Percentiles rank a stretch among this genome's conserved stretches.
phyloP scores from a whole-genome alignment of 92 coral and sea anemone species.

The Virgularia gustaviana region DNA sequence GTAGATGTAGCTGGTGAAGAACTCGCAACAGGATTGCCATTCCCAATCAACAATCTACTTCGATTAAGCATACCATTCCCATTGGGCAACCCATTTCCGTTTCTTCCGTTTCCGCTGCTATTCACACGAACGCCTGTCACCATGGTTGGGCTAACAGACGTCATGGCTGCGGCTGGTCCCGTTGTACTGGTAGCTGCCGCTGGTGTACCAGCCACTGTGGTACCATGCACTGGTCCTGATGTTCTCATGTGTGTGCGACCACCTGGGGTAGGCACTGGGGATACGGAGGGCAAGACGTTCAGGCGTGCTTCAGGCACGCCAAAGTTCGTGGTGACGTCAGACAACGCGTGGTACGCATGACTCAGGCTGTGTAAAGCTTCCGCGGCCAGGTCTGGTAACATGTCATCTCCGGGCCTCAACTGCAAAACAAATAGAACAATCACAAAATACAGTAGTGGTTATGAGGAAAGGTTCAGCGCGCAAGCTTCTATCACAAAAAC shows the following conservation, averaged over 20 bases:
- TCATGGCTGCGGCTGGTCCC: constrained; percentile 22
- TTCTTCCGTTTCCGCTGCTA: neutral
- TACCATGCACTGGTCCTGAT: constrained; percentile 8
- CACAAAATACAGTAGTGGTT: neutral
- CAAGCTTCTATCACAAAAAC: neutral
- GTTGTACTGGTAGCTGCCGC: neutral
- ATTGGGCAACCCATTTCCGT: neutral
- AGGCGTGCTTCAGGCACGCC: constrained; percentile 84
- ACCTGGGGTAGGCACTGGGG: constrained; percentile 40
- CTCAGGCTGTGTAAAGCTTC: constrained; percentile 91
- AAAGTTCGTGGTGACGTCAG: constrained; percentile 87
- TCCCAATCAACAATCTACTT: constrained; percentile 10
- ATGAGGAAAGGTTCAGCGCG: no score
- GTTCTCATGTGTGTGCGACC: constrained; percentile 44
- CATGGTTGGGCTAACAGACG: constrained; percentile 5
- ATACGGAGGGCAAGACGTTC: constrained; percentile 72
- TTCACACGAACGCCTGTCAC: neutral
- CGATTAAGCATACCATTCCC: constrained; percentile 4
- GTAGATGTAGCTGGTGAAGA: no score
- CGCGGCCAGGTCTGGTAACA: constrained; percentile 84
- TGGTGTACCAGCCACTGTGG: neutral
- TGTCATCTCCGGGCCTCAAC: constrained; percentile 84
- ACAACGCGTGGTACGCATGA: constrained; percentile 96
- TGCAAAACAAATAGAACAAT: constrained; percentile 27
- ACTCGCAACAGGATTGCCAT: no score